Evolutionary conservation across 2,888 invertebrate genomes (phyloP).

Genomic region (Chirona hameri): DNA sequence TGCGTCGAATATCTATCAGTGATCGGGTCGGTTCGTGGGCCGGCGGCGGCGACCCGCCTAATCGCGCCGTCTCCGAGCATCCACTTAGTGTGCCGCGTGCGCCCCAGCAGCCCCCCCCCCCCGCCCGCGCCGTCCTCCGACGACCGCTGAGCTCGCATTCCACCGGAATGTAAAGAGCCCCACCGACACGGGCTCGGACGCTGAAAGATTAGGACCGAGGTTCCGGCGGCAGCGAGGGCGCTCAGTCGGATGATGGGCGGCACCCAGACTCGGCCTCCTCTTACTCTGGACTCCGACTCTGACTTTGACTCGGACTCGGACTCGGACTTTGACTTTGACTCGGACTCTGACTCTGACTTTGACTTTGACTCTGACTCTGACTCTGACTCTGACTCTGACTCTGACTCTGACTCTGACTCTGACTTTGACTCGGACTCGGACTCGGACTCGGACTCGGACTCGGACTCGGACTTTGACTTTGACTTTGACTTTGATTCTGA

Average conservation of each 20-base stretch:
- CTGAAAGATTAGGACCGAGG: neutral
- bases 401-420: no score
- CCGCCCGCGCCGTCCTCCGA: no score
- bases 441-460: no score
- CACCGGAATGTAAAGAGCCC: neutral
- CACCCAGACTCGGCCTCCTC: neutral
- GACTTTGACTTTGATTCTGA: no score
- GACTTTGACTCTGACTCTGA: no score
- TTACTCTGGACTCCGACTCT: neutral
- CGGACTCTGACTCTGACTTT: no score
- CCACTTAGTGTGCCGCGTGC: neutral
- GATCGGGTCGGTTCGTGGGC: neutral
- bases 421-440: no score
- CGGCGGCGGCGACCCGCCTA: neutral
- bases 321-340: no score
- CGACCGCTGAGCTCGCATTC: neutral
- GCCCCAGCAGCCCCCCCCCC: no score
- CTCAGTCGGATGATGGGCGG: neutral
- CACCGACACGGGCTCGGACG: neutral
- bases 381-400: no score
- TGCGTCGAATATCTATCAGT: conserved; percentile 1
- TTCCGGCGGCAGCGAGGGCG: neutral
- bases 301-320: no score
- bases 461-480: no score
- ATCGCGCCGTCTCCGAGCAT: neutral